A percentile compares a stretch with the other conserved stretches of the same genome.
These are phyloP conservation scores for Lingula anatina DNA, from an alignment of 2,888 invertebrate genomes.

Conservation along the genomic window DNA sequence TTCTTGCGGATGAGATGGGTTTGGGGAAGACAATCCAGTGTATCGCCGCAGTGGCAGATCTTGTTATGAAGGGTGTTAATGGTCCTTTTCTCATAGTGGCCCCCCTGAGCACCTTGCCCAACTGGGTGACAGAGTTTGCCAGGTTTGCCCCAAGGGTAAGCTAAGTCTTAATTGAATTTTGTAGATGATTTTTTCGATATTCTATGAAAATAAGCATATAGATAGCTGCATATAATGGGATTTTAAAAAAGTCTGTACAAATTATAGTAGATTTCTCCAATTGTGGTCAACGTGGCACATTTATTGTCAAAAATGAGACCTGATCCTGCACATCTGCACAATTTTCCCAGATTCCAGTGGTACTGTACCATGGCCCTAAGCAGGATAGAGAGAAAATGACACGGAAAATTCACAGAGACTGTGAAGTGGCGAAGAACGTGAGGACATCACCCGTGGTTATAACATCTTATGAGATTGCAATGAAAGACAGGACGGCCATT, in stretches of 20 bases:
- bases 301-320: too few species aligned
- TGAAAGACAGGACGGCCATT: conserved; percentile 54
- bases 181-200: neutral
- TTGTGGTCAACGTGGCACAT: too few species aligned
- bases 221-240: too few species aligned
- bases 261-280: too few species aligned
- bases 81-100: conserved; percentile 63
- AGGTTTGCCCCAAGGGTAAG: conserved; percentile 61
- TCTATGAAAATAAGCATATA: too few species aligned
- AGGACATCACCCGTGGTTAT: conserved; percentile 58
- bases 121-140: conserved; percentile 65
- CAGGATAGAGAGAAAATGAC: conserved; percentile 41
- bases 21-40: conserved; percentile 65
- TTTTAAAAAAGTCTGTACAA: too few species aligned
- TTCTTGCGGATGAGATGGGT: conserved; percentile 68
- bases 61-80: conserved; percentile 54
- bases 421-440: conserved; percentile 34
- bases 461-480: conserved; percentile 59
- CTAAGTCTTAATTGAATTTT: neutral
- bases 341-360: conserved; percentile 60
- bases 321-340: too few species aligned
- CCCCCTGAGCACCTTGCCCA: conserved; percentile 66
- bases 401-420: conserved; percentile 40
- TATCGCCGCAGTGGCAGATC: conserved; percentile 58
- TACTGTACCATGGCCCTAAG: conserved; percentile 58